phyloP scores from a whole-genome alignment of 2,888 invertebrate genomes.

The Epinotia nisella region DNA sequence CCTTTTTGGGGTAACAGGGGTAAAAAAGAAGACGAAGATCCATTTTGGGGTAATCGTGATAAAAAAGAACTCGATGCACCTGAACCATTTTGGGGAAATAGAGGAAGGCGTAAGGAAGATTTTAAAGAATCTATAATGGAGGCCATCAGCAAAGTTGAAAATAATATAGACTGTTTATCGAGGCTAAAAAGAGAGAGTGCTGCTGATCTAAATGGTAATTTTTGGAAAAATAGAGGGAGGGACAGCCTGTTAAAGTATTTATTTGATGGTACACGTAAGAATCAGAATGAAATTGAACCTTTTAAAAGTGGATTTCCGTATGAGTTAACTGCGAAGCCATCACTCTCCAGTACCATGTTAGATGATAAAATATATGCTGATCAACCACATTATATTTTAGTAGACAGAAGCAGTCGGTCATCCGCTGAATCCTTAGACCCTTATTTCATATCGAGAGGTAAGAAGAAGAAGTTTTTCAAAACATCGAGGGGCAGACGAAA shows the following conservation, averaged over 20 bases:
- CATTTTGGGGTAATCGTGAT: constrained; percentile 57
- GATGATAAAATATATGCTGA: constrained; percentile 80
- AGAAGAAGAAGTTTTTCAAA: constrained; percentile 69
- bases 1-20: constrained; percentile 73
- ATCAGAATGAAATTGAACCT: constrained; percentile 13
- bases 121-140: constrained; percentile 62
- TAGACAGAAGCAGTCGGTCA: constrained; percentile 76
- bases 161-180: constrained; percentile 63
- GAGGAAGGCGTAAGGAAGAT: constrained; percentile 53
- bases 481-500: constrained; percentile 70
- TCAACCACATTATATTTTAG: constrained; percentile 82
- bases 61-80: constrained; percentile 43
- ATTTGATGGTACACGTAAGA: constrained; percentile 55
- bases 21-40: constrained; percentile 49
- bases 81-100: constrained; percentile 57
- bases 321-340: constrained; percentile 50
- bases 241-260: constrained; percentile 62
- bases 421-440: constrained; percentile 75
- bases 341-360: constrained; percentile 63
- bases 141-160: constrained; percentile 63
- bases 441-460: constrained; percentile 73
- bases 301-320: constrained; percentile 5
- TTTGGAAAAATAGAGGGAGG: constrained; percentile 65
- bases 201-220: constrained; percentile 37
- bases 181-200: constrained; percentile 56